Base-by-base conservation (phyloP, 2,797 vertebrate genomes). In the Carapus acus region DNA sequence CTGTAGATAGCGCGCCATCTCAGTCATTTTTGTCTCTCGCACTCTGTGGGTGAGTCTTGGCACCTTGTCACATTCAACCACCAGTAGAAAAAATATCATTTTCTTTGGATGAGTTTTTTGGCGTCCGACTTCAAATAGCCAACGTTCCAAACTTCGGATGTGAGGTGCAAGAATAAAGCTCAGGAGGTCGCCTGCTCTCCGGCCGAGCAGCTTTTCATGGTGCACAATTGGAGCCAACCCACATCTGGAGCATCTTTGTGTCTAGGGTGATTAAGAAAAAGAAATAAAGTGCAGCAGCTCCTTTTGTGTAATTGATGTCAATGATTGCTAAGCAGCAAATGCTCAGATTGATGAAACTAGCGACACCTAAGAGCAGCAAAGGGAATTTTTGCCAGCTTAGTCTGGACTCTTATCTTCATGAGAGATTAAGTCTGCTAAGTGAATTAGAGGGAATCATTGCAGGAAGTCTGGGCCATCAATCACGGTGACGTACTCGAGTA, bases 11-110 rank as follows among this genome's bases (percentile, higher is more conserved):
- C 61, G 61, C 64, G 56, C 49, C 63, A 75, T 71, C 52, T 60
- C 59, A 79, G 58, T 29, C 61, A 55, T 76, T 72, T 62, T 72
- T 53, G 14, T 54, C 50, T 70, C 61, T 72, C 56, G 55, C 31
- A 58, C 51, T 65, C 57, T 43, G 73, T 71, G 68, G 57, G 59
- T 58, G 69, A 68, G 69, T 65, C 62, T 59, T 73, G 68, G 71
- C 66, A 72, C 47, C 49, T 29, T 71, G 65, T 75, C 53, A 61
- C 71, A 67, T 73, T 77, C 76, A 78, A 62, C 71, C 66, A 62
- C 55, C 47, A 54, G 66, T 51, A 62, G 54, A 49, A 64, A 62
- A 61, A 42, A 19, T 41, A 3, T 20, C 62, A 67, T 58, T 39
- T 49, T 59, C 27, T 75, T 67, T 68, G 57, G 68, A 43, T 57